Evolutionary conservation across 2,888 invertebrate species (phyloP).

Genomic region (Ernsta delagoae): DNA sequence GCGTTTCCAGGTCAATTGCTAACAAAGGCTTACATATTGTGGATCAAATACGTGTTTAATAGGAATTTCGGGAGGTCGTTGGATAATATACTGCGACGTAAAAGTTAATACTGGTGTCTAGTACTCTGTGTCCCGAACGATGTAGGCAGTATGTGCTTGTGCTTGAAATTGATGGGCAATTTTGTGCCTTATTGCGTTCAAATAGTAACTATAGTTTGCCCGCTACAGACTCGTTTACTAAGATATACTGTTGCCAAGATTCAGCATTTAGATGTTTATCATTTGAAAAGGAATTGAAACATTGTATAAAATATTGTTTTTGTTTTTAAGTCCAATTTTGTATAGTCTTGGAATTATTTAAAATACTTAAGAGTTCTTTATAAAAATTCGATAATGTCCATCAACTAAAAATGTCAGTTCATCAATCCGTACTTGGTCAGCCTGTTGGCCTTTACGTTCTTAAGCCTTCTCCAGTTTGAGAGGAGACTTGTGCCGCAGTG

Average conservation of each 20-base stretch:
- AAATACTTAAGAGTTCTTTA: too few species aligned
- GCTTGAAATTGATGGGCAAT: slow-evolving; percentile 15
- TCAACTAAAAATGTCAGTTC: too few species aligned
- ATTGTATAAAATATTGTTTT: background rate
- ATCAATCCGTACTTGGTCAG: too few species aligned
- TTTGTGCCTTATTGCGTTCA: slow-evolving; percentile 17
- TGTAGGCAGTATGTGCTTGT: too few species aligned
- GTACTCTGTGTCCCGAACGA: background rate
- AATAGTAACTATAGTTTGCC: background rate
- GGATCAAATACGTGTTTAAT: slow-evolving; percentile 9
- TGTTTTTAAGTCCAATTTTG: background rate
- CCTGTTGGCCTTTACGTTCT: too few species aligned
- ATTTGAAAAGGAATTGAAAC: background rate
- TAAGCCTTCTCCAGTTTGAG: too few species aligned
- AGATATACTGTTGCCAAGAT: slow-evolving; percentile 6
- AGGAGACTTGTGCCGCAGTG: too few species aligned
- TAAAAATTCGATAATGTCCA: too few species aligned
- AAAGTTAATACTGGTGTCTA: slow-evolving; percentile 21
- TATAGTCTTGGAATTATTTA: too few species aligned
- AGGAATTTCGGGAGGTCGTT: background rate
- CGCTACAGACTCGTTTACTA: background rate
- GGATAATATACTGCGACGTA: slow-evolving; percentile 14
- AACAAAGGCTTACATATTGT: slow-evolving; percentile 1
- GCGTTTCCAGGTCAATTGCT: slow-evolving; percentile 1
- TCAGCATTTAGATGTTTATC: slow-evolving; percentile 4